phyloP scores from a whole-genome alignment of 2,113 vertebrate genomes.

The Corythornis madagascariensis region DNA sequence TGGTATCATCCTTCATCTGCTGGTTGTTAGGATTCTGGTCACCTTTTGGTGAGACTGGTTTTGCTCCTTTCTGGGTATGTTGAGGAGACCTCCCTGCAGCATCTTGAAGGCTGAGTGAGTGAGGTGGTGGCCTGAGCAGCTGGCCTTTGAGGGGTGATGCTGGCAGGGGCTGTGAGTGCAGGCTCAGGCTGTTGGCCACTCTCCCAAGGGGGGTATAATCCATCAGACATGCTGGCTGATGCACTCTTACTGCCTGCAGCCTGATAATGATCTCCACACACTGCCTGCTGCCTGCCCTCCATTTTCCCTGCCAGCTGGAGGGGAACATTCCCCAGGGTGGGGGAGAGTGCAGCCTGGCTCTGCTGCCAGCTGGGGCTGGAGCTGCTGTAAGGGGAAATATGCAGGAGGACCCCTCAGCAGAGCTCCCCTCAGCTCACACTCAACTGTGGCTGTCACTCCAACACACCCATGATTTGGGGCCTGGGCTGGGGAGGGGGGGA shows the following conservation, averaged over 20 bases:
- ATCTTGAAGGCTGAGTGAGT: neutral
- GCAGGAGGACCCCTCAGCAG: neutral
- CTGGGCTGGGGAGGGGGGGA: neutral
- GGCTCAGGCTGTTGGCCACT: neutral
- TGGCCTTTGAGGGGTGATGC: neutral
- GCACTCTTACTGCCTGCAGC: neutral
- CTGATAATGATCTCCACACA: neutral
- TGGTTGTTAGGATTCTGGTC: neutral
- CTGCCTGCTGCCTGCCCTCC: neutral
- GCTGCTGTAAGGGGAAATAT: neutral
- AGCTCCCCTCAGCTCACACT: rapidly evolving
- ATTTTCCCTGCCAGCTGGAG: neutral
- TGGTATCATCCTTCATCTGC: neutral
- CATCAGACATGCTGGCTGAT: neutral
- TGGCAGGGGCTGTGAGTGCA: neutral
- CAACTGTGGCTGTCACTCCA: neutral
- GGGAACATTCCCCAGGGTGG: neutral
- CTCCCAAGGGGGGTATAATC: neutral
- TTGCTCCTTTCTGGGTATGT: neutral
- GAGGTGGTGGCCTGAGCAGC: neutral
- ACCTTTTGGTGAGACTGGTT: neutral
- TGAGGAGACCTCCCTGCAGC: neutral
- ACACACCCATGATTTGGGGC: rapidly evolving
- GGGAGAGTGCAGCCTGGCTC: neutral
- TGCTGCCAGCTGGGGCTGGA: neutral